Conservation (phyloP, 1,140 invertebrate species). For the Anadara kagoshimensis region DNA sequence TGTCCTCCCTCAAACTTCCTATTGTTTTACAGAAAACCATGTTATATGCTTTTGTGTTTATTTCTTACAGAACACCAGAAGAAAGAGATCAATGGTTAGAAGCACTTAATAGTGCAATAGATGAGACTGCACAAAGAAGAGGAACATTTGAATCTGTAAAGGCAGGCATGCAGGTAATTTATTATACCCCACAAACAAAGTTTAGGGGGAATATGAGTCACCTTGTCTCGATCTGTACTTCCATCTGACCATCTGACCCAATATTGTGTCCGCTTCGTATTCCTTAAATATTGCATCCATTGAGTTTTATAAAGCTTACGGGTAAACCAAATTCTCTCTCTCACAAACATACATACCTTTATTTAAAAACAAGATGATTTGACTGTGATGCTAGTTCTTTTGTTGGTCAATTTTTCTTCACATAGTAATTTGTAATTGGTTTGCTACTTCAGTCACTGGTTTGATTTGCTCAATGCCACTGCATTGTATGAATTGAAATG, state of each 20-base stretch:
- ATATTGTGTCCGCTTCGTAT: too few species aligned
- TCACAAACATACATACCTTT: too few species aligned
- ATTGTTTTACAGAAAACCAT: background rate
- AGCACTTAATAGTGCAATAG: conserved; percentile 79
- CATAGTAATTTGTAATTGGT: background rate
- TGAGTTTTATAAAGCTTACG: too few species aligned
- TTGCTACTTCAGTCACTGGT: background rate
- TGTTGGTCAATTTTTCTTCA: background rate
- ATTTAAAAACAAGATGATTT: too few species aligned
- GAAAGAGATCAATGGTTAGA: conserved; percentile 83
- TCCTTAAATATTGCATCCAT: background rate
- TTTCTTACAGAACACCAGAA: conserved; percentile 73
- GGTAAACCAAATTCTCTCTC: too few species aligned
- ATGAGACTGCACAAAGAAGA: conserved; percentile 52
- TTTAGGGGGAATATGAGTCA: too few species aligned
- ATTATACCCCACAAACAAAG: too few species aligned
- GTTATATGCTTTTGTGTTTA: conserved; percentile 11
- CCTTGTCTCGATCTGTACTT: too few species aligned
- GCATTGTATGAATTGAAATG: background rate
- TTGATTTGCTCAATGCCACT: background rate
- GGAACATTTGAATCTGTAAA: conserved; percentile 54
- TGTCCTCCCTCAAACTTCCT: too few species aligned
- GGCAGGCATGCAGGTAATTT: conserved; percentile 42
- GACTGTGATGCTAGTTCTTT: background rate
- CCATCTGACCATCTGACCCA: too few species aligned